Conservation (phyloP, 2,113 vertebrate genomes). For the Edolisoma coerulescens region DNA sequence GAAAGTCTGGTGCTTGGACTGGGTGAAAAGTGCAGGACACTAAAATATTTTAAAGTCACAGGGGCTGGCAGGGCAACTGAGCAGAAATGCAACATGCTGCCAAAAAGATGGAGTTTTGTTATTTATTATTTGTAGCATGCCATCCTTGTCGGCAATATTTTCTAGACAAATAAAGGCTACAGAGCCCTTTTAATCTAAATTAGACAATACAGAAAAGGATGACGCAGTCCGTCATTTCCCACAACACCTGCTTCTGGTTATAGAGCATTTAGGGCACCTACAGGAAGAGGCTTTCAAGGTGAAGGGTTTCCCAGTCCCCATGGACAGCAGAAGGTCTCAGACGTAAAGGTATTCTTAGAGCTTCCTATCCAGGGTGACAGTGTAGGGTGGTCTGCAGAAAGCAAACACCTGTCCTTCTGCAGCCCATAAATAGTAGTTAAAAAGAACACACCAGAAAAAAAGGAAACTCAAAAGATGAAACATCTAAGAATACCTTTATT, state of each 20-base stretch:
- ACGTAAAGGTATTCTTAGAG: not conserved
- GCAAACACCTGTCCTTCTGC: not conserved
- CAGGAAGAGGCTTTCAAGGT: not conserved
- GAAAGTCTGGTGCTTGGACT: not conserved
- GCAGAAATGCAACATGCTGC: constrained; percentile 25
- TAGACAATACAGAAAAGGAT: not conserved
- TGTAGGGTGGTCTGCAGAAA: not conserved
- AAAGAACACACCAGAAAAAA: not conserved
- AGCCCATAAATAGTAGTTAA: not conserved
- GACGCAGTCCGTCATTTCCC: not conserved
- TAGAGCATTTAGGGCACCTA: not conserved
- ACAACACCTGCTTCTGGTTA: not conserved
- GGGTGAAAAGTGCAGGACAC: constrained; percentile 58
- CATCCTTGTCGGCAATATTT: not conserved
- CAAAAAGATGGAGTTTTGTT: not conserved
- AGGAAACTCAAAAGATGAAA: not conserved
- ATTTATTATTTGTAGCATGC: constrained; percentile 12
- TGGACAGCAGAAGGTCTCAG: not conserved
- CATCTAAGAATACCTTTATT: not conserved
- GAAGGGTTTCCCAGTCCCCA: not conserved
- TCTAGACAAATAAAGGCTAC: not conserved
- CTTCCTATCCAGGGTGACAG: not conserved
- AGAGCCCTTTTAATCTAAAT: not conserved
- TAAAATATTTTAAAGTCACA: constrained; percentile 55
- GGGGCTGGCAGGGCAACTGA: not conserved